These are phyloP conservation scores for Leucophenga varia DNA, from an alignment of 1,140 invertebrate species.

Conservation along the genomic window DNA sequence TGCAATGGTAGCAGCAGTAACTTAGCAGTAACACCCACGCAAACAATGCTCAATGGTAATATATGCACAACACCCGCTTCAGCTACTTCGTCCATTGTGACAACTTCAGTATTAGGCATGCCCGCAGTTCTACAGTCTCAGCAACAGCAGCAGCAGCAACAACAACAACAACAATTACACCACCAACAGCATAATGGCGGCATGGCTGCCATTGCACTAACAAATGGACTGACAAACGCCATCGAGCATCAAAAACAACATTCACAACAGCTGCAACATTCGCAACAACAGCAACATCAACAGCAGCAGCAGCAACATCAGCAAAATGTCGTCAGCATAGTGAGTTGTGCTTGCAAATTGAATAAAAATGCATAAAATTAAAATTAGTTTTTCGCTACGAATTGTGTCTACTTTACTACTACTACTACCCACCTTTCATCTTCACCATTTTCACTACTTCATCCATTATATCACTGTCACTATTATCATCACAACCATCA, in stretches of 20 bases:
- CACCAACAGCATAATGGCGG: constrained; percentile 10
- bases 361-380: not conserved
- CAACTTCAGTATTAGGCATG: constrained; percentile 1
- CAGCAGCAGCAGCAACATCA: constrained; percentile 21
- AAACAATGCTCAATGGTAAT: no score
- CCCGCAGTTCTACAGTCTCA: not conserved
- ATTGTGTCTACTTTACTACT: no score
- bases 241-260: constrained; percentile 38
- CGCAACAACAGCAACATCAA: constrained; percentile 34
- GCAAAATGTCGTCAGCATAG: constrained; percentile 51
- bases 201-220: constrained; percentile 21
- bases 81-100: not conserved
- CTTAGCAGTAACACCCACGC: not conserved
- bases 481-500: no score
- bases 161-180: no score
- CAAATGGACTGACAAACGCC: constrained; percentile 42
- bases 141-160: no score
- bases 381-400: not conserved
- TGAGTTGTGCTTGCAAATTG: constrained; percentile 29
- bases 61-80: not conserved
- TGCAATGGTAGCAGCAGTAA: constrained; percentile 21
- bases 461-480: no score
- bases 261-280: constrained; percentile 16
- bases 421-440: no score
- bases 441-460: no score